A percentile compares a stretch with the other conserved stretches of the same genome.
Evolutionary conservation across 2,113 vertebrate genomes (phyloP).

Genomic region (Erythrolamprus reginae): DNA sequence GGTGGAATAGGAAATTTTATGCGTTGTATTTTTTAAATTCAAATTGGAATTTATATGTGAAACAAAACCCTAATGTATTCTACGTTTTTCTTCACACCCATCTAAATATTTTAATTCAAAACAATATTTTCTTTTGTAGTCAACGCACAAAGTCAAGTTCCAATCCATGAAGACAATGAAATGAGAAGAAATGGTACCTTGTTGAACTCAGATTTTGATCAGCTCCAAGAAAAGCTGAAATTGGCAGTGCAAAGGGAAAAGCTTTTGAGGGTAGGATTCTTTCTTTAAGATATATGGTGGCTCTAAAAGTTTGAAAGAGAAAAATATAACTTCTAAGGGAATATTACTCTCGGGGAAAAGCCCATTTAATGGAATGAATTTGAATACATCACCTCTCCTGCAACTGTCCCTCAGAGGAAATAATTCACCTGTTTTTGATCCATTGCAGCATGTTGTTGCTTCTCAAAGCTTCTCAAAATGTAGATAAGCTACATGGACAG

Average conservation of each 20-base stretch:
- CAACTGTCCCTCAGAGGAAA: not conserved
- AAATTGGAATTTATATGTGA: not conserved
- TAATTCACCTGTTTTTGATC: not conserved
- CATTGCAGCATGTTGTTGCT: not conserved
- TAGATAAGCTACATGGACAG: not conserved
- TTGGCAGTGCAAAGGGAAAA: slow-evolving; percentile 65
- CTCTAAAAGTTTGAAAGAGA: not conserved
- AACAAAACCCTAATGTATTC: not conserved
- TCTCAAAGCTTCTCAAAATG: not conserved
- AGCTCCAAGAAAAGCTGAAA: slow-evolving; percentile 67
- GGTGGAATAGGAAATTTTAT: not conserved
- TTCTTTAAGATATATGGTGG: not conserved
- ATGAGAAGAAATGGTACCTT: slow-evolving; percentile 45
- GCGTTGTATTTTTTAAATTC: not conserved
- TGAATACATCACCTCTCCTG: not conserved
- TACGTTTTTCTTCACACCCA: slow-evolving; percentile 19
- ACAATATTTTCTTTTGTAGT: slow-evolving; percentile 61
- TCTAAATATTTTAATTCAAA: slow-evolving; percentile 10
- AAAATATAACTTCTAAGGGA: not conserved
- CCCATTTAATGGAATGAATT: not conserved
- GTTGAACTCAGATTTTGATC: slow-evolving; percentile 58
- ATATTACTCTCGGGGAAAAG: not conserved
- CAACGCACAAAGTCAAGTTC: slow-evolving; percentile 45
- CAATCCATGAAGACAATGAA: slow-evolving; percentile 65
- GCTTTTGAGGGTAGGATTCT: slow-evolving; percentile 65